Evolutionary conservation across 2,888 invertebrate genomes (phyloP), one percentile per base, ranked within the genome.

Genomic region (Hydropsyche betteni): DNA sequence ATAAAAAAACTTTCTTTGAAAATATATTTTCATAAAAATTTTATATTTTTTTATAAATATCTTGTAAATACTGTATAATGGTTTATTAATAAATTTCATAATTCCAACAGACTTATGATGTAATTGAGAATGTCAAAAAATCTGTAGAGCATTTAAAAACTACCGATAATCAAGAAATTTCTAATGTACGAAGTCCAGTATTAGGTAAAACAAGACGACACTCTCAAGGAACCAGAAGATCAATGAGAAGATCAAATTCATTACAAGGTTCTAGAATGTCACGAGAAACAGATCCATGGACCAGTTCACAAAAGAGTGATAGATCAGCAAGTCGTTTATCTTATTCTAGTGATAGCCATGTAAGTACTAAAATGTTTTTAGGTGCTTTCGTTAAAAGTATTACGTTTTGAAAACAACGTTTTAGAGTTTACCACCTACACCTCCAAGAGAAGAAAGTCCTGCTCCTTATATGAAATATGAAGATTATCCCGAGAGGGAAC

Each of bases 291-390:
- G 79, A 79, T 52, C 72, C 70, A 16, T 74, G 77, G 75, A 74
- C 76, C 84, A 78, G 86, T 85, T 38, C 81, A 6, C 76, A 80
- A 7, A 87, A 87, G 36, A 85, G 90, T 77, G 89, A 89, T 80
- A 85, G 90, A 78, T 90, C 91, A n/a, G 87, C 89, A 74, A 91
- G 91, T 82, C 84, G 91, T 75, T 90, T 90, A 80, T 91, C 91
- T 1, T 86, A 91, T 78, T 90, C 90, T 72, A 91, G 91, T 81
- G 91, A 92, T 81, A 90, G 91, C 4, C 89, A 91, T 83, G 92
- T 91, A 83, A 82, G 83, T 81, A 68, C 53, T 38, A 44, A 5
- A 8, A 55, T 34, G 16, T n/a, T 68, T 68, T 55, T 74, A 55
- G 24, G 14, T 33, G 5, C 38, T 16, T 76, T 70, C 75, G 75